Conservation (phyloP, 2,888 invertebrate genomes). For the Coecobrya sp. region DNA sequence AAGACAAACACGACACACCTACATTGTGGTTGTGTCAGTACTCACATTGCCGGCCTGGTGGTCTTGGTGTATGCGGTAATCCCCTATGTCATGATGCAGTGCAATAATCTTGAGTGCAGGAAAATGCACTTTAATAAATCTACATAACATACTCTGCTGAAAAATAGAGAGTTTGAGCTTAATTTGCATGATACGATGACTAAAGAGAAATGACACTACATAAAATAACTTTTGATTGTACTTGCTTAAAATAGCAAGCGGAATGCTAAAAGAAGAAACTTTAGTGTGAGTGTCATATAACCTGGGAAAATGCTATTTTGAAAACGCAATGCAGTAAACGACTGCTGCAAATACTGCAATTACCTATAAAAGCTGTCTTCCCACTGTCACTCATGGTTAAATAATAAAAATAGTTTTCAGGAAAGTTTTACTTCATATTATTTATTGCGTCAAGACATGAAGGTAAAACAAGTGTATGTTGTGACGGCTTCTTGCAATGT, state of each 20-base stretch:
- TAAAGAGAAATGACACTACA: not conserved
- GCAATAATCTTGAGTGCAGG: slow-evolving; percentile 29
- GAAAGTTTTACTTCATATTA: slow-evolving; percentile 30
- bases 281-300: slow-evolving; percentile 28
- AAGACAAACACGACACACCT: too few species aligned
- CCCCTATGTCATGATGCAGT: slow-evolving; percentile 35
- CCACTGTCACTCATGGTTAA: slow-evolving; percentile 48
- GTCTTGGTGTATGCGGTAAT: not conserved
- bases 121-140: slow-evolving; percentile 29
- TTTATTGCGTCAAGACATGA: slow-evolving; percentile 36
- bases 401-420: slow-evolving; percentile 34
- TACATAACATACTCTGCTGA: too few species aligned
- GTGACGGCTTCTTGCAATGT: slow-evolving; percentile 9
- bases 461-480: not conserved
- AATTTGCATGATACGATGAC: not conserved
- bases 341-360: not conserved
- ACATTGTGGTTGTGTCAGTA: too few species aligned
- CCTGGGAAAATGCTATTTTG: not conserved
- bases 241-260: not conserved
- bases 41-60: not conserved
- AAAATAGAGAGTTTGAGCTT: too few species aligned
- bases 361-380: slow-evolving; percentile 28
- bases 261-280: not conserved
- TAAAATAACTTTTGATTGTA: too few species aligned
- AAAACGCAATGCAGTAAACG: slow-evolving; percentile 70